A percentile compares a stretch with the other conserved stretches of the same genome.
Conservation (phyloP, 2,113 vertebrate species). For the Paraplagusia blochii region DNA sequence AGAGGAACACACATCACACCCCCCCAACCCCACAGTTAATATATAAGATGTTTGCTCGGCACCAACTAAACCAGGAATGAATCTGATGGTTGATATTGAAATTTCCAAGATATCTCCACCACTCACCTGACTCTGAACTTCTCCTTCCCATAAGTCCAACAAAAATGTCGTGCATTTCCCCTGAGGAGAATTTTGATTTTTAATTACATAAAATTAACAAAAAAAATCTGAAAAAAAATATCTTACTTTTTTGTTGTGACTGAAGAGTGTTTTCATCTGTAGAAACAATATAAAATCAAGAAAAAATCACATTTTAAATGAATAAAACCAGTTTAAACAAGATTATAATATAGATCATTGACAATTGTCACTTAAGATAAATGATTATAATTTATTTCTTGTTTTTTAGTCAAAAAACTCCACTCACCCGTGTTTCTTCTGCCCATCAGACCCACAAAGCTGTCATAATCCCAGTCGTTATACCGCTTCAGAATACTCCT, state of each 20-base stretch:
- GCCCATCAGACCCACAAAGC: constrained; percentile 82
- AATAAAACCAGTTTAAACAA: not conserved
- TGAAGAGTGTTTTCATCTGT: constrained; percentile 56
- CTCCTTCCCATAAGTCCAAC: constrained; percentile 93
- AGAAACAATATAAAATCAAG: not conserved
- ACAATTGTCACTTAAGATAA: not conserved
- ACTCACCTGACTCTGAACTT: constrained; percentile 77
- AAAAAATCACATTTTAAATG: not conserved
- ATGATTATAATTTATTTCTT: not conserved
- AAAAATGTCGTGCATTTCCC: constrained; percentile 93
- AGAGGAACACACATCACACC: constrained; percentile 18
- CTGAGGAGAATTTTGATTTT: constrained; percentile 52
- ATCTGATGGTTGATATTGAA: not conserved
- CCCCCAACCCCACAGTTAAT: not conserved
- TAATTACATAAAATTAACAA: not conserved
- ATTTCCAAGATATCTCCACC: not conserved
- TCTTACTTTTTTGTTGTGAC: constrained; percentile 75
- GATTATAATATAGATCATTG: not conserved
- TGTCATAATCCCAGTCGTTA: constrained; percentile 82
- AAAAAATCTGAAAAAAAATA: not conserved
- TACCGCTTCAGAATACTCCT: constrained; percentile 75
- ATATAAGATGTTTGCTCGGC: not conserved
- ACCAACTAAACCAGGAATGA: not conserved
- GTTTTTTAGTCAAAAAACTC: not conserved
- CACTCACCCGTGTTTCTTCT: constrained; percentile 79